Base-by-base conservation (phyloP, 2,888 invertebrate species). In the Cepaea hortensis region DNA sequence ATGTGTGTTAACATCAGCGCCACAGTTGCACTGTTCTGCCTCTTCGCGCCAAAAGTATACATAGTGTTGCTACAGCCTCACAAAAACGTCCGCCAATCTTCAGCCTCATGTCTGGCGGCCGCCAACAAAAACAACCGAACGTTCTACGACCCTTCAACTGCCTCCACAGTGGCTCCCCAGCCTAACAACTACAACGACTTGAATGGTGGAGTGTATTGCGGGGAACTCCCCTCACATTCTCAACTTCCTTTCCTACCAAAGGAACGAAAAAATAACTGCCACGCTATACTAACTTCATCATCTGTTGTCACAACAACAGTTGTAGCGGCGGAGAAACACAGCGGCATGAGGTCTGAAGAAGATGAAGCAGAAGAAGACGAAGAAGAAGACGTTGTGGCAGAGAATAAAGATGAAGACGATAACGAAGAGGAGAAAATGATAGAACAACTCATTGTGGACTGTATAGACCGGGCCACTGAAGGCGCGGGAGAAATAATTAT, bases 11-110 rank as follows among this genome's bases (percentile, higher is more conserved):
- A 96, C 90, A 95, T 96, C 92, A 96, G 96, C 91, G 96, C 96
- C 73, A 96, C 96, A 3, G 96, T 96, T 48, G 96, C 96, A 15
- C 95, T 97, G 77, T 96, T 96, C 84, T 96, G 96, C 92, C 95
- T 96, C 11, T 96, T 96, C 94, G 96, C 96, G 50, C 96, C 96
- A 46, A 96, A 96, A 94, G 95, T 96, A 70, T 96, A 96, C 95
- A 96, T 97, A 90, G 96, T 97, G 89, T 94, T 96, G 88, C 96
- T 96, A 92, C 96, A 96, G 93, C 96, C 96, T 75, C 96, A 96
- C 94, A 96, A 96, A 93, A 97, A 96, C 94, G 96, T 96, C 75
- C 95, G 96, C n/a, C 96, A 96, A 90, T 95, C 95, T 13, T 89
- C 90, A 15, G 90, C 91, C n/a, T 50, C 84, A 23, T 85, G 85